Conservation (phyloP, 2,888 invertebrate genomes). For the Glyphotaelius pellucidus region DNA sequence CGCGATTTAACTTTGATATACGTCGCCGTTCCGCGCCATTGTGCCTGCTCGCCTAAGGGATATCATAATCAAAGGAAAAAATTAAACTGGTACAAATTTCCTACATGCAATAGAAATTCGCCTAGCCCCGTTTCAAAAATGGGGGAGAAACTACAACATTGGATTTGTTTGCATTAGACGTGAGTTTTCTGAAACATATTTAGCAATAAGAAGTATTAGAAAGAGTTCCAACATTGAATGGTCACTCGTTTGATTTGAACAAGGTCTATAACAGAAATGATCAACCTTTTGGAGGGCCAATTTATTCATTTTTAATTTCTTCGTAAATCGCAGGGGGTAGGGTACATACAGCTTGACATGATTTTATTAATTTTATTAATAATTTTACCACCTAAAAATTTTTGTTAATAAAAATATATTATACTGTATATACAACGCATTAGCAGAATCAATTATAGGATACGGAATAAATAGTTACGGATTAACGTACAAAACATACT, state of each 20-base stretch:
- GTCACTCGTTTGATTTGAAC: slow-evolving; percentile 2
- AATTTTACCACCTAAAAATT: too few species aligned
- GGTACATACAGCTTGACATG: too few species aligned
- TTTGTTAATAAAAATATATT: too few species aligned
- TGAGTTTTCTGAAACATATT: slow-evolving; percentile 32
- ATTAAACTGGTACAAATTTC: slow-evolving; percentile 11
- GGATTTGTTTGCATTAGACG: slow-evolving; percentile 27
- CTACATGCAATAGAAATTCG: slow-evolving; percentile 42
- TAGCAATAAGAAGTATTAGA: slow-evolving; percentile 21
- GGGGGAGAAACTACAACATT: neutral
- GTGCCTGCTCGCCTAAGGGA: neutral
- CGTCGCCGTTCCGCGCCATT: slow-evolving; percentile 18
- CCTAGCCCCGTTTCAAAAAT: slow-evolving; percentile 13
- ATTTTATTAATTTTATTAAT: too few species aligned
- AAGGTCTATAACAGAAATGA: neutral
- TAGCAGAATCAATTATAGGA: too few species aligned
- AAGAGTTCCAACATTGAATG: slow-evolving; percentile 11
- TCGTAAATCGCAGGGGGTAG: too few species aligned
- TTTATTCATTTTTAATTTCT: too few species aligned
- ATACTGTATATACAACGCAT: too few species aligned
- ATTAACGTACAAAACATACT: too few species aligned
- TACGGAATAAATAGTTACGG: too few species aligned
- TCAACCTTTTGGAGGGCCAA: too few species aligned
- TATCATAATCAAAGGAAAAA: slow-evolving; percentile 27
- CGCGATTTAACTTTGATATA: slow-evolving; percentile 50